A percentile compares a stretch with the other conserved stretches of the same genome.
These are phyloP conservation scores for Cariama cristata DNA, from an alignment of 2,113 vertebrate genomes.

Conservation along the genomic window DNA sequence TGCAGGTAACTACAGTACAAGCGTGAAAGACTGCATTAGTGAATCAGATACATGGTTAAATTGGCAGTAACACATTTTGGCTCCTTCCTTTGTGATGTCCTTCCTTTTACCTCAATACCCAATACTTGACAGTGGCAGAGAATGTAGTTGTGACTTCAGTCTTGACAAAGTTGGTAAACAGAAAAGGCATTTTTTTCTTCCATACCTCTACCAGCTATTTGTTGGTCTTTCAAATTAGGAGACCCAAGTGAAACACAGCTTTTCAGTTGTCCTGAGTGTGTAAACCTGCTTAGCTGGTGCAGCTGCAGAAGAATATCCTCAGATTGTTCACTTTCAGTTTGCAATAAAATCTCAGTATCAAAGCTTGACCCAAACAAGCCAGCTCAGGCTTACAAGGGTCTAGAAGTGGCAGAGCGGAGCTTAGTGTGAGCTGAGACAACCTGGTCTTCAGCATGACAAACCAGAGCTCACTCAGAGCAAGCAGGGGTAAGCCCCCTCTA, in stretches of 20 bases:
- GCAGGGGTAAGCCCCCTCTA: accelerated
- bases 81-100: not conserved
- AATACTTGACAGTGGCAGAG: not conserved
- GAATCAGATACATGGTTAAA: not conserved
- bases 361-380: not conserved
- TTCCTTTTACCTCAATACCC: not conserved
- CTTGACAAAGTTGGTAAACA: not conserved
- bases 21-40: not conserved
- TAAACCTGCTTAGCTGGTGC: not conserved
- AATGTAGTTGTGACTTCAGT: not conserved
- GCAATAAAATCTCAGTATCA: not conserved
- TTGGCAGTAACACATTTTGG: not conserved
- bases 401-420: not conserved
- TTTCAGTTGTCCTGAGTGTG: not conserved
- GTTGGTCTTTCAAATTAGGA: not conserved
- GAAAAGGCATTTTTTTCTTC: not conserved
- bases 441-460: not conserved
- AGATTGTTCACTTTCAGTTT: not conserved
- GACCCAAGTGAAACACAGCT: not conserved
- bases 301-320: not conserved
- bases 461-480: not conserved
- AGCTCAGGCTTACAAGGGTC: not conserved
- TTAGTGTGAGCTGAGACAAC: not conserved
- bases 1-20: not conserved
- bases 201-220: not conserved